Conservation (phyloP, 1,140 invertebrate species). For the Zelostemma sp. region DNA sequence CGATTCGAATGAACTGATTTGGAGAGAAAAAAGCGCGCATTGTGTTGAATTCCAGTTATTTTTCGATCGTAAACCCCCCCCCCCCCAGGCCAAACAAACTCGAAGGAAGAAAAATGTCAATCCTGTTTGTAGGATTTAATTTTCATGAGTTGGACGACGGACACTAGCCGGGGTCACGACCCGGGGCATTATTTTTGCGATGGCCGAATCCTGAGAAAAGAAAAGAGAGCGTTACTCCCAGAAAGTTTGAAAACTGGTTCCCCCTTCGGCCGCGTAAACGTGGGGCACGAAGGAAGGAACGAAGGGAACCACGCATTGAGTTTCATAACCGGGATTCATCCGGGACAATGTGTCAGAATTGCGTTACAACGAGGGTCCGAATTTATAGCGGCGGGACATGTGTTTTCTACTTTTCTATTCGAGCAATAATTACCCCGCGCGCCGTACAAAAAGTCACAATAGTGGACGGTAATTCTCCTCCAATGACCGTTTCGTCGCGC, state of each 20-base stretch:
- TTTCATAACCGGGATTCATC: constrained; percentile 62
- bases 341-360: constrained; percentile 62
- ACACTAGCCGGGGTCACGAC: background rate
- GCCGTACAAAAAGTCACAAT: constrained; percentile 26
- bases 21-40: too few species aligned
- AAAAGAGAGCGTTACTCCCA: constrained; percentile 32
- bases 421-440: constrained; percentile 58
- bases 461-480: constrained; percentile 23
- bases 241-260: constrained; percentile 56
- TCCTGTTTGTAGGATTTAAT: constrained; percentile 2
- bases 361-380: constrained; percentile 64
- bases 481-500: constrained; percentile 12
- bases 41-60: too few species aligned
- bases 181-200: background rate
- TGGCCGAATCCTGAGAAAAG: constrained; percentile 39
- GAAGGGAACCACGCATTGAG: constrained; percentile 60
- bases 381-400: constrained; percentile 55
- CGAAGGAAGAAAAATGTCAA: too few species aligned
- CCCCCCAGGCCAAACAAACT: too few species aligned
- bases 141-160: background rate
- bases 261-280: constrained; percentile 37
- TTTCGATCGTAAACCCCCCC: too few species aligned
- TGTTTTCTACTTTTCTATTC: constrained; percentile 54
- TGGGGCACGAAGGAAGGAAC: constrained; percentile 41
- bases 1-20: too few species aligned